Evolutionary conservation across 2,113 vertebrate species (phyloP), one percentile per base, ranked within the genome.

Genomic region (Thunnus thynnus): DNA sequence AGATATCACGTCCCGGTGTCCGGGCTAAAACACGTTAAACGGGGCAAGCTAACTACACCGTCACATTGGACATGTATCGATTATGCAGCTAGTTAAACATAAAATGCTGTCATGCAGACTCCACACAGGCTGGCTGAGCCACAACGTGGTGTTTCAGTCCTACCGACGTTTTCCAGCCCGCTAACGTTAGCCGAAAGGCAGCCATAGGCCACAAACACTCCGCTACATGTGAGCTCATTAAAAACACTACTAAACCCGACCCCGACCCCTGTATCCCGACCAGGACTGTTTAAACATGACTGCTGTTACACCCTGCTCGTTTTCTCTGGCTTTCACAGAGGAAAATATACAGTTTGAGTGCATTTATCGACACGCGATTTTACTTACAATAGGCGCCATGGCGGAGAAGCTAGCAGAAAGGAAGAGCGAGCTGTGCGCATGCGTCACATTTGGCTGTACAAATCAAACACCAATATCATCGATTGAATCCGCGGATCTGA

Each of bases 301-400:
- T 2, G 3, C 2, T 1, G 0, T 2, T 5, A 6, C 22, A 18
- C 0, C 3, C 3, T 0, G 0, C 1, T 7, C 0, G 0, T 11
- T 44, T 32, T 20, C 13, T 25, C 11, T 0, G 6, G 0, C 4
- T 36, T 60, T 72, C 3, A 54, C 27, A 0, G 1, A 0, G 3
- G 0, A 2, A 27, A 56, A 4, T 1, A 1, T 0, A 1, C 5
- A 4, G 0, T 60, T 71, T 46, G 1, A 0, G 0, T 3, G 7
- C 0, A 13, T 61, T 76, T 66, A 13, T 22, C 13, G 22, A 57
- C 68, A 84, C 72, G 70, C 50, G 67, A 58, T 25, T 66, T 46
- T 80, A 97, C 96, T 97, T 82, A 97, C 97, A 93, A 95, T 89
- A 1, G 96, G 97, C 76, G 97, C 96, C 97, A 98, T 98, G 91